Base-by-base conservation (phyloP, 1,140 invertebrate species). In the Drosophila bipectinata region DNA sequence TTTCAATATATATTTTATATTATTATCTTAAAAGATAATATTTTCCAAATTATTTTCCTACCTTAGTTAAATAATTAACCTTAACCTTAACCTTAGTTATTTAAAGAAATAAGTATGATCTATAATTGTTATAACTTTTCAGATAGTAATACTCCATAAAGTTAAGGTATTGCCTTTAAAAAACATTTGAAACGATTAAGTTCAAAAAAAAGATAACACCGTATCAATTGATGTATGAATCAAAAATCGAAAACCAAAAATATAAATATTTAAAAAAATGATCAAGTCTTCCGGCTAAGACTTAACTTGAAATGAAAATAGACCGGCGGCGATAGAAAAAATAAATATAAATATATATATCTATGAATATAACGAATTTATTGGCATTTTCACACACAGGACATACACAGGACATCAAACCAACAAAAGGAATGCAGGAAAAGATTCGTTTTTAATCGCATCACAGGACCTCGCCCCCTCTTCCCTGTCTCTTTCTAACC, bases 391-490 rank as follows among this genome's bases (percentile, higher is more conserved):
- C 24, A 51, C 41, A 56, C 44, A 56, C 44, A 37, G 34, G 10
- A 37, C 34, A 44, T 44, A 6, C 3, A 15, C 12, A n/a, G 34
- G 34, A 37, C 34, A 37, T 37, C 34, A 63, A 57, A 60, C 73
- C 73, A 73, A 81, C 66, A 77, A 64, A 66, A 71, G 54, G 54
- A 69, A 71, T 71, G 53, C 30, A 3, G 34, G 34, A 72, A 72
- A 79, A 84, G 77, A 84, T 85, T 85, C 67, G 81, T 64, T 77
- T 80, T 85, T 84, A 84, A 84, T 84, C 81, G 83, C 81, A 48
- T 84, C 77, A 85, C 68, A 74, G 59, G 47, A 67, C 63, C 60
- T 64, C 34, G 9, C 30, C 28, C 24, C 18, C 49, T 3, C 0
- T 30, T 12, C 8, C 18, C 18, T 15, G n/a, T 49, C 24, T 44